phyloP scores from a whole-genome alignment of 2,888 invertebrate genomes.

The Drosophila kanekoi region DNA sequence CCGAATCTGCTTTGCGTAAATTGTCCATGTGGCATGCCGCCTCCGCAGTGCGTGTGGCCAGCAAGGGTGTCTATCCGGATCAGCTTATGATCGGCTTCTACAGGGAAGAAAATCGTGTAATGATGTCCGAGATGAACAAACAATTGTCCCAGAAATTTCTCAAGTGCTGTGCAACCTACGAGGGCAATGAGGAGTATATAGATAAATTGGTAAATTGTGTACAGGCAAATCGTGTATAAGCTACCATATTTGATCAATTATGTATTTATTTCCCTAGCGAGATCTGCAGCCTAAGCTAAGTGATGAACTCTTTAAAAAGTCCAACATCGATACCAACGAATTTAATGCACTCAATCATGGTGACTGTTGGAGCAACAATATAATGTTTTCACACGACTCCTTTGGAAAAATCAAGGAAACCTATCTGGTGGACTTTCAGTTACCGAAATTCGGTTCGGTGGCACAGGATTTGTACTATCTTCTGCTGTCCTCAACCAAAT shows the following conservation, averaged over 20 bases:
- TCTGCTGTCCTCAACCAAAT: conserved; percentile 76
- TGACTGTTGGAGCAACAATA: conserved; percentile 79
- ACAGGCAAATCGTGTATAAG: too few relatives aligned
- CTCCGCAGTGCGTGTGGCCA: conserved; percentile 65
- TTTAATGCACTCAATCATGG: conserved; percentile 80
- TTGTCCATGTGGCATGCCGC: conserved; percentile 81
- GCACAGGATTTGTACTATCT: conserved; percentile 80
- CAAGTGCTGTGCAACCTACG: conserved; percentile 45
- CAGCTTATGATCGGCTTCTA: conserved; percentile 28
- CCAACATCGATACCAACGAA: conserved; percentile 46
- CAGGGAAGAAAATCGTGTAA: conserved; percentile 32
- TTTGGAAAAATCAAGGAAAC: conserved; percentile 68
- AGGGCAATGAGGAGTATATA: conserved; percentile 52
- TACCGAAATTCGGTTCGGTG: conserved; percentile 73
- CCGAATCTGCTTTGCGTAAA: conserved; percentile 67
- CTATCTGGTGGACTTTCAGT: conserved; percentile 79
- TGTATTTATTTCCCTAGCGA: conserved; percentile 27
- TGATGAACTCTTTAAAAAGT: conserved; percentile 50
- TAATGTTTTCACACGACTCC: conserved; percentile 77
- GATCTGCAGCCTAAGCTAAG: conserved; percentile 29
- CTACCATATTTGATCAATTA: neutral
- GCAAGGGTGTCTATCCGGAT: conserved; percentile 56
- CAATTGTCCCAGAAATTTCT: conserved; percentile 23
- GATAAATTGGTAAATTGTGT: conserved; percentile 63
- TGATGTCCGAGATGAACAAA: conserved; percentile 36